phyloP scores from a whole-genome alignment of 2,113 vertebrate genomes.

The Sialia sialis region DNA sequence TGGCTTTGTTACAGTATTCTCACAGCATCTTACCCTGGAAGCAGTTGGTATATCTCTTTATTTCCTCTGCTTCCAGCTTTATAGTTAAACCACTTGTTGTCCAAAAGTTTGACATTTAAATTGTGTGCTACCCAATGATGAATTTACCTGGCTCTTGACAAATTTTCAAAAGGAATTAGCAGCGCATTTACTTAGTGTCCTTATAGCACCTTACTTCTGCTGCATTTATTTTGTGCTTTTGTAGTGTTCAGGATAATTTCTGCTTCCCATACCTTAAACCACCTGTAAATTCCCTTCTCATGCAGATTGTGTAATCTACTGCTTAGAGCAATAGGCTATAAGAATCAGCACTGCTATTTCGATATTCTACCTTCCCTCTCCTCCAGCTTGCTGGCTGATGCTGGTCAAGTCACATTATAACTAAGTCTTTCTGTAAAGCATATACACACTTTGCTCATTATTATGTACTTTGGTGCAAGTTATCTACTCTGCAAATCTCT shows the following conservation, averaged over 20 bases:
- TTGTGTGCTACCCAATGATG: not conserved
- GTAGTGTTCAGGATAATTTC: not conserved
- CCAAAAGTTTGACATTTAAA: not conserved
- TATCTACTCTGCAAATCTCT: not conserved
- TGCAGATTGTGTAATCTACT: fast-evolving
- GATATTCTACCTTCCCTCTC: not conserved
- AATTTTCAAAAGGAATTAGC: not conserved
- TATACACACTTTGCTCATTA: not conserved
- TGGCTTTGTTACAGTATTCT: not conserved
- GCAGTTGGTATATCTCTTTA: not conserved
- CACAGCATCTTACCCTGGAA: not conserved
- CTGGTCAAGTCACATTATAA: not conserved
- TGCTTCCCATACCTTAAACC: not conserved
- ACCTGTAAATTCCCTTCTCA: not conserved
- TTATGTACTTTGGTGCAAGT: not conserved
- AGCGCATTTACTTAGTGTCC: not conserved
- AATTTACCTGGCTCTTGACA: not conserved
- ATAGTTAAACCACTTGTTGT: not conserved
- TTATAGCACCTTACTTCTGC: not conserved
- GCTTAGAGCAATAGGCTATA: not conserved
- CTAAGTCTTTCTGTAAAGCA: not conserved
- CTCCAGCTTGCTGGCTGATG: not conserved
- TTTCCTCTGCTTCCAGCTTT: not conserved
- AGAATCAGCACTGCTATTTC: not conserved
- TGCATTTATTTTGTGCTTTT: not conserved